Percentiles rank a stretch among this genome's conserved stretches.
These are phyloP conservation scores for Corythornis madagascariensis DNA, from an alignment of 2,113 vertebrate genomes.

Conservation along the genomic window DNA sequence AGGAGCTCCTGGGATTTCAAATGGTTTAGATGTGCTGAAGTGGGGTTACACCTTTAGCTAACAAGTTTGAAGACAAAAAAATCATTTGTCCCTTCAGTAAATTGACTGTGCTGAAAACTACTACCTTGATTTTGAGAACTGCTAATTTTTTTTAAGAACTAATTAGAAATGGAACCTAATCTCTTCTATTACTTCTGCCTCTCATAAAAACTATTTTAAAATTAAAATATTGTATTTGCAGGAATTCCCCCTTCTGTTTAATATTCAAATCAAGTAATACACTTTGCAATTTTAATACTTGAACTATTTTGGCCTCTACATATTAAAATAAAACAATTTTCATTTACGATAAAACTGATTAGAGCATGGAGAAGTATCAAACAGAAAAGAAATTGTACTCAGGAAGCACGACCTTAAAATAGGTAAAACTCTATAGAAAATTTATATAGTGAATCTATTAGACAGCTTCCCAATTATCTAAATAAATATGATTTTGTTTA, in stretches of 20 bases:
- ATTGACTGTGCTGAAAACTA: not conserved
- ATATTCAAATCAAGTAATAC: not conserved
- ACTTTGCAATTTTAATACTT: not conserved
- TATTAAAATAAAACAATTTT: no score
- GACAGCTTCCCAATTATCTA: conserved; percentile 21
- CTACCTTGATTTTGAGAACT: not conserved
- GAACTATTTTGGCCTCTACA: not conserved
- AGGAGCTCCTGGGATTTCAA: not conserved
- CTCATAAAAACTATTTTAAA: not conserved
- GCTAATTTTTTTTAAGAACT: not conserved
- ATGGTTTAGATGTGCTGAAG: not conserved
- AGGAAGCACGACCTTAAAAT: not conserved
- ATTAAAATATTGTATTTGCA: not conserved
- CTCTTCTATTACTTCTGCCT: not conserved
- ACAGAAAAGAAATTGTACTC: not conserved
- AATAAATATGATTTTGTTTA: not conserved
- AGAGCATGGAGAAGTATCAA: no score
- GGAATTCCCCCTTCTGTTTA: not conserved
- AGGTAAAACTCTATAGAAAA: not conserved
- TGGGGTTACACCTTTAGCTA: not conserved
- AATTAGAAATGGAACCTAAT: not conserved
- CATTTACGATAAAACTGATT: no score
- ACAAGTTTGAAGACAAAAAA: not conserved
- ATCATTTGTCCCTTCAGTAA: not conserved
- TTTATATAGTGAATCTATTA: not conserved